Conservation (phyloP, 2,113 vertebrate species). For the Grallaria varia region DNA sequence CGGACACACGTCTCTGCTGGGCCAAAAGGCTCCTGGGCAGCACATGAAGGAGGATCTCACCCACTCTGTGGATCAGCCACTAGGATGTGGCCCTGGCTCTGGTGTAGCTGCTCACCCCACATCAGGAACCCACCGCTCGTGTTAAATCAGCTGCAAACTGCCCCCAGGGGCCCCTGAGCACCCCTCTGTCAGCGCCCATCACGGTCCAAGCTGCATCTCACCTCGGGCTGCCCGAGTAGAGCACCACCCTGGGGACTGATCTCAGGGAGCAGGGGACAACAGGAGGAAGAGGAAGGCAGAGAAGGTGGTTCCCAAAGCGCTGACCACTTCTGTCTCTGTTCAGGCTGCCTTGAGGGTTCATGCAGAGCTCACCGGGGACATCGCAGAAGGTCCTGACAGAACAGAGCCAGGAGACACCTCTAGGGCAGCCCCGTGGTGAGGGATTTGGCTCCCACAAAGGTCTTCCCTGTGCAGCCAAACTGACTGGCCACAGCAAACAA, state of each 20-base stretch:
- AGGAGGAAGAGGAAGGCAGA: background rate
- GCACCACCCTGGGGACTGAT: rapidly evolving
- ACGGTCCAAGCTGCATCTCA: background rate
- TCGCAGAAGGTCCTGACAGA: background rate
- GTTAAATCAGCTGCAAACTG: background rate
- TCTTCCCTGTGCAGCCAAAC: rapidly evolving
- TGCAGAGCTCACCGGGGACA: background rate
- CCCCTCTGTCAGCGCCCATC: background rate
- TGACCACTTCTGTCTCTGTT: background rate
- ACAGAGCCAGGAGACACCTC: background rate
- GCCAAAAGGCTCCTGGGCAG: background rate
- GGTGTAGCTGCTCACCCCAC: rapidly evolving
- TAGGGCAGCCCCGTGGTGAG: rapidly evolving
- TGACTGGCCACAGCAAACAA: rapidly evolving
- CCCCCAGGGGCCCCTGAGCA: rapidly evolving
- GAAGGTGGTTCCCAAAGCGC: rapidly evolving
- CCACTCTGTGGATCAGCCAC: rapidly evolving
- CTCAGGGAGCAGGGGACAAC: rapidly evolving
- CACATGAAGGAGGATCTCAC: background rate
- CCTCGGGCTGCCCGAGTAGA: background rate
- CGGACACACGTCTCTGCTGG: background rate
- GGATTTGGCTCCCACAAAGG: background rate
- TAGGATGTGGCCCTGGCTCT: background rate
- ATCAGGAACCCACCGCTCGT: rapidly evolving
- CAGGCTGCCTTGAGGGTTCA: rapidly evolving